Conservation (phyloP, 1,140 invertebrate genomes). For the Aphelenchoides fujianensis region DNA sequence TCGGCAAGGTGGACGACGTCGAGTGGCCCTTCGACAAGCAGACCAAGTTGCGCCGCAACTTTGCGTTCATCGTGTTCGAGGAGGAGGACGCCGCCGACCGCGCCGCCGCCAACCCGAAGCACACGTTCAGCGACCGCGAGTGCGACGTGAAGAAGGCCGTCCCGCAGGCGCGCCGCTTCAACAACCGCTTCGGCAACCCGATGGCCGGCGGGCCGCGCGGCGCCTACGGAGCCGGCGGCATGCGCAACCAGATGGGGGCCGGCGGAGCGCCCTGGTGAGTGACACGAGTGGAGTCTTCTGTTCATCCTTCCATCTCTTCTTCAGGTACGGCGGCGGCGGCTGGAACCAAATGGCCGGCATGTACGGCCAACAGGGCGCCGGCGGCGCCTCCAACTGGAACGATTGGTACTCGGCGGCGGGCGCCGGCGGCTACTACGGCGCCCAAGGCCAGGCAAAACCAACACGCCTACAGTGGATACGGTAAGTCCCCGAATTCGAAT, state of each 20-base stretch:
- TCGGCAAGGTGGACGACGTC: constrained; percentile 59
- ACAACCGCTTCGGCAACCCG: constrained; percentile 36
- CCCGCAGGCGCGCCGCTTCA: constrained; percentile 55
- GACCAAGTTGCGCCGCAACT: constrained; percentile 57
- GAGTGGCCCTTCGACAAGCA: constrained; percentile 62
- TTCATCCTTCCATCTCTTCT: constrained; percentile 1
- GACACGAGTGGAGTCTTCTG: neutral
- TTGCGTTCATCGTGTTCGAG: constrained; percentile 62
- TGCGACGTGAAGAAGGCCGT: constrained; percentile 62
- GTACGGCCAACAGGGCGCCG: constrained; percentile 21
- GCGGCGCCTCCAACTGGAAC: constrained; percentile 4
- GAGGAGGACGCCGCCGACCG: constrained; percentile 58
- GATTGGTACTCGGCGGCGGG: constrained; percentile 20
- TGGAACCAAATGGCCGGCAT: constrained; percentile 27
- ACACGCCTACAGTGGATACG: constrained; percentile 18
- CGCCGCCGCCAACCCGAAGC: constrained; percentile 52
- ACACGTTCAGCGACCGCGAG: constrained; percentile 53
- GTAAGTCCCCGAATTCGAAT: too few species aligned
- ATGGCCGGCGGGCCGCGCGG: constrained; percentile 25
- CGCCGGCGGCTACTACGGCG: constrained; percentile 22
- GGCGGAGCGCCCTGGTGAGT: constrained; percentile 14
- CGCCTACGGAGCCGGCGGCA: constrained; percentile 11
- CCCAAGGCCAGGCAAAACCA: constrained; percentile 10
- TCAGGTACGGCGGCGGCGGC: constrained; percentile 20
- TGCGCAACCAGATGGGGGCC: neutral